phyloP scores from a whole-genome alignment of 2,113 vertebrate species.

The Uria aalge region DNA sequence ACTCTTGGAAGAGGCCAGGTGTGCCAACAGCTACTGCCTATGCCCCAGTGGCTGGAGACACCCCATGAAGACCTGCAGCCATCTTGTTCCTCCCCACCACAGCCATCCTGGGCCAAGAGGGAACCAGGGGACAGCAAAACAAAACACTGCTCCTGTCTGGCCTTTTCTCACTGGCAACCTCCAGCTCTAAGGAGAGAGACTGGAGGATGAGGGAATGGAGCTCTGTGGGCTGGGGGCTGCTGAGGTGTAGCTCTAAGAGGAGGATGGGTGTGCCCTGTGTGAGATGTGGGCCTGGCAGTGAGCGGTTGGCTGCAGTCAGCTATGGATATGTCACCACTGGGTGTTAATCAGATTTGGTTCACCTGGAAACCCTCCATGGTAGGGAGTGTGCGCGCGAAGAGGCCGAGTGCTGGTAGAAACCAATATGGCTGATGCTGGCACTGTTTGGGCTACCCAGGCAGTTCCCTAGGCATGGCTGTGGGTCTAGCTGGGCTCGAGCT shows the following conservation, averaged over 20 bases:
- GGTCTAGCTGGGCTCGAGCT: not conserved
- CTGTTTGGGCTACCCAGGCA: not conserved
- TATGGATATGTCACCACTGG: not conserved
- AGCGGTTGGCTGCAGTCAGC: not conserved
- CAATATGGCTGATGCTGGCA: not conserved
- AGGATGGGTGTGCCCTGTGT: accelerated
- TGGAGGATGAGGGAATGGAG: not conserved
- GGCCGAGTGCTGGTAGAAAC: not conserved
- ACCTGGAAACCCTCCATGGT: not conserved
- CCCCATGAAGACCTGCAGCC: accelerated
- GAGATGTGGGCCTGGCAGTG: accelerated
- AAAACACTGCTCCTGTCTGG: not conserved
- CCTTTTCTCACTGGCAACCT: not conserved
- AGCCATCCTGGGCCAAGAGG: accelerated
- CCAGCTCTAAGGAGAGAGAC: accelerated
- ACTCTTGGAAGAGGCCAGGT: not conserved
- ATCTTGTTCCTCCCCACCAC: not conserved
- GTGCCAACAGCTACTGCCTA: not conserved
- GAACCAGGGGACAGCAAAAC: not conserved
- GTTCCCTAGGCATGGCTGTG: not conserved
- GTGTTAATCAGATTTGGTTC: not conserved
- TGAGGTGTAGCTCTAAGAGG: not conserved
- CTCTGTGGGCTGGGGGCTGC: not conserved
- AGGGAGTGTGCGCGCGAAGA: accelerated
- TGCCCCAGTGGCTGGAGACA: accelerated